Base-by-base conservation (phyloP, 2,888 invertebrate genomes). In the Tipula helvola region DNA sequence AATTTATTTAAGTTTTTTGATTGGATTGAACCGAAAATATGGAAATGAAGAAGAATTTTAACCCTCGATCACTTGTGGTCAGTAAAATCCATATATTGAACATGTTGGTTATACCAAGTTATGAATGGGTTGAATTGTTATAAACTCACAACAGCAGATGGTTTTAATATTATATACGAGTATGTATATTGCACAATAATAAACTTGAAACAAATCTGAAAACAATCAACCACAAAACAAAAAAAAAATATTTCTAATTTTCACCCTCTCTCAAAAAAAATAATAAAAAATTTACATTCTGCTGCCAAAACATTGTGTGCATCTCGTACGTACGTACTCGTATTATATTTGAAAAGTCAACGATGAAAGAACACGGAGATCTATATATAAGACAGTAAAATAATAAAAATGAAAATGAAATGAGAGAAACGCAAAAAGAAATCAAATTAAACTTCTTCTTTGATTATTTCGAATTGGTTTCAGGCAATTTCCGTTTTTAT, bases 401-500 rank as follows among this genome's bases (percentile, higher is more conserved):
- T 71, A 71, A 71, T 71, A 71, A 28, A 16, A 84, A 41, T n/a
- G 3, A 13, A 83, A 36, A 39, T 84, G n/a, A 36, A 84, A 84
- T 84, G 4, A 39, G 84, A 39, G 84, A 84, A 84, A 39, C 84
- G 16, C n/a, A 39, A 84, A 84, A 84, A n/a, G 41, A 39, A 84
- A 84, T 39, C 84, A 84, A 41, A 84, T 84, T 84, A 41, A 84
- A 84, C 84, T 39, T 39, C 41, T 84, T 84, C 41, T 39, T 84
- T 84, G 84, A 41, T 84, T 84, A 84, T 84, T 39, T 84, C 36
- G 84, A 84, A 39, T 84, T 84, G 39, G 84, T 71, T 71, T 71
- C 71, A 71, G 71, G 71, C 71, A 71, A 71, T 71, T 71, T 71
- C 71, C 71, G 71, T 71, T 71, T 71, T 71, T 28, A 18, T 71